Evolutionary conservation across 2,888 invertebrate species (phyloP), one percentile per base, ranked within the genome.

Genomic region (Sipha maydis): DNA sequence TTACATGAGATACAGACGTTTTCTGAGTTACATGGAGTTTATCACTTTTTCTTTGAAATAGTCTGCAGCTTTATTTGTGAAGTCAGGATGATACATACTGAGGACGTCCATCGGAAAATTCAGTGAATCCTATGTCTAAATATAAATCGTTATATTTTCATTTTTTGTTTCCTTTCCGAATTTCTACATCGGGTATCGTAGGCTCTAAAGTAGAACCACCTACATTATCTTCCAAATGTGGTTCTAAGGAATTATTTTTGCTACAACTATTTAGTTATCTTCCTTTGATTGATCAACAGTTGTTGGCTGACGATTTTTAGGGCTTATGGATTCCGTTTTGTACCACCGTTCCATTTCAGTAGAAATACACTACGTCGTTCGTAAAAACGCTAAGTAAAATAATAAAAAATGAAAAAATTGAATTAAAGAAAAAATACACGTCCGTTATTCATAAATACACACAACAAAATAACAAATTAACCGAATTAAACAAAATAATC

Each of bases 71-170:
- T 90, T 90, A 85, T 90, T 85, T 85, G 84, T 83, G 77, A 89
- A 89, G 85, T 90, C 85, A 80, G 77, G 73, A 90, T 89, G 89
- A 89, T 21, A 82, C 88, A 80, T 73, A 88, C 54, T 88, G 88
- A 54, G 88, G 82, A 78, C 82, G 88, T 75, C 79, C 88, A 79
- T 86, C 80, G 0, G 54, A 25, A 25, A 38, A 61, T 34, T 67
- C 25, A 67, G 82, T 82, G 67, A 83, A 84, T 75, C 84, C 76
- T 7, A 75, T 75, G 48, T 84, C 76, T 48, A 84, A 84, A 75
- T 84, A 84, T 75, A 56, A 61, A 75, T 84, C 84, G 56, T 25
- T 8, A 54, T 84, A 84, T 84, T 84, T 84, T 84, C 84, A 54
- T 79, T 79, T 79, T 79, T 61, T 79, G 17, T 21, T 79, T 34